Evolutionary conservation across 2,888 invertebrate genomes (phyloP).

Genomic region (Chymomyza procnemis): DNA sequence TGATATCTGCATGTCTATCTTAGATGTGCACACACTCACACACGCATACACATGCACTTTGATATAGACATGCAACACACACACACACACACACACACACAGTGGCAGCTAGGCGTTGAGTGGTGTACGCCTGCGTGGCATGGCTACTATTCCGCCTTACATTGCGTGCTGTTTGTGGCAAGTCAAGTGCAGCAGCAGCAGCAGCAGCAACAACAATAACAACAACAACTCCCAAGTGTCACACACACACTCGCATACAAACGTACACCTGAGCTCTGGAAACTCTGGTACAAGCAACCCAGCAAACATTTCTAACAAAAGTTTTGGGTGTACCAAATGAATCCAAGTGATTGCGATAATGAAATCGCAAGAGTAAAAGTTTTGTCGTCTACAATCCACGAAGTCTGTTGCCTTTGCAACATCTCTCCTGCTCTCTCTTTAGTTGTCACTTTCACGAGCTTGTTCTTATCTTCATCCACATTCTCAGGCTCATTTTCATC

Average conservation of each 20-base stretch:
- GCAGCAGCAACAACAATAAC: slow-evolving; percentile 17
- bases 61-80: slow-evolving; percentile 1
- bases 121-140: slow-evolving; percentile 61
- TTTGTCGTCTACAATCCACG: no score
- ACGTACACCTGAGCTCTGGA: slow-evolving; percentile 30
- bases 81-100: slow-evolving; percentile 27
- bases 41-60: slow-evolving; percentile 19
- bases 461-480: no score
- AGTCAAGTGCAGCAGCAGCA: slow-evolving; percentile 63
- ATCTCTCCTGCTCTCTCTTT: no score
- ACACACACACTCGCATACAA: slow-evolving; percentile 29
- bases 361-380: no score
- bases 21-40: slow-evolving; percentile 64
- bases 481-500: no score
- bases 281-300: neutral
- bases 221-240: slow-evolving; percentile 46
- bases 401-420: no score
- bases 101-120: slow-evolving; percentile 55
- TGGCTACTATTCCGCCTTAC: slow-evolving; percentile 38
- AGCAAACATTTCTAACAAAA: neutral
- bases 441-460: no score
- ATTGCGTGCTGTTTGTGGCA: slow-evolving; percentile 62
- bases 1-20: slow-evolving; percentile 77
- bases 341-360: no score
- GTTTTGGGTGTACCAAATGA: no score